phyloP scores from a whole-genome alignment of 2,113 vertebrate species.

The Ophthalmolycus amberensis region DNA sequence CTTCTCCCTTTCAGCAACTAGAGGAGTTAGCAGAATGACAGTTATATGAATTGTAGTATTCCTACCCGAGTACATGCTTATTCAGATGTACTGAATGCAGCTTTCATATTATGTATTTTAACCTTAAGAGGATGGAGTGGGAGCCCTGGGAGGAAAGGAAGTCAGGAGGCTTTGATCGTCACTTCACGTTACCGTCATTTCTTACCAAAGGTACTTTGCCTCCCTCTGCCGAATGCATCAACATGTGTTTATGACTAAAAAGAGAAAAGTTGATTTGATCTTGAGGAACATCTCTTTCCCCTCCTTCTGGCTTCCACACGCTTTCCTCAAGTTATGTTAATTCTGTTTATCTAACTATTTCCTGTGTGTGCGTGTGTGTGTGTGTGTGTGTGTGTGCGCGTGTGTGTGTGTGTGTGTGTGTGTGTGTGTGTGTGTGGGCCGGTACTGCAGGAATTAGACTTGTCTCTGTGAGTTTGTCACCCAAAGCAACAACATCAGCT shows the following conservation, averaged over 20 bases:
- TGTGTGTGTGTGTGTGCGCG: background rate
- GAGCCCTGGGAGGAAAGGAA: slow-evolving; percentile 40
- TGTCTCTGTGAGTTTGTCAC: slow-evolving; percentile 32
- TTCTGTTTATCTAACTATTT: slow-evolving; percentile 52
- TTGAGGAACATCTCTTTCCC: slow-evolving; percentile 42
- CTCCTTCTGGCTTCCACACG: slow-evolving; percentile 6
- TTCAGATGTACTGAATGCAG: slow-evolving; percentile 35
- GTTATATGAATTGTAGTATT: slow-evolving; percentile 25
- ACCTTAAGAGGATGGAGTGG: slow-evolving; percentile 44
- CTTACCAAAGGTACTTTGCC: slow-evolving; percentile 52
- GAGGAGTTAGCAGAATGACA: slow-evolving; percentile 46
- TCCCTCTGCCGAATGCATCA: slow-evolving; percentile 14
- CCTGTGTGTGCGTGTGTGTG: background rate
- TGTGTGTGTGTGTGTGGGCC: background rate
- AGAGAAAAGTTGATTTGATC: slow-evolving; percentile 47
- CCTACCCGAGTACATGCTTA: slow-evolving; percentile 19
- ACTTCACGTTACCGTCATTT: slow-evolving; percentile 57
- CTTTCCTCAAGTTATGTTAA: slow-evolving; percentile 53
- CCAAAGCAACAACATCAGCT: slow-evolving; percentile 19
- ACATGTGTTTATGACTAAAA: slow-evolving; percentile 42
- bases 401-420: background rate
- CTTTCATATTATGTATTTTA: slow-evolving; percentile 42
- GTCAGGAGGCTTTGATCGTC: slow-evolving; percentile 59
- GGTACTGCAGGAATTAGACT: slow-evolving; percentile 17
- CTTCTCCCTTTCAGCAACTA: slow-evolving; percentile 10